phyloP scores from a whole-genome alignment of 2,113 vertebrate genomes.

The Gasterosteus aculeatus region DNA sequence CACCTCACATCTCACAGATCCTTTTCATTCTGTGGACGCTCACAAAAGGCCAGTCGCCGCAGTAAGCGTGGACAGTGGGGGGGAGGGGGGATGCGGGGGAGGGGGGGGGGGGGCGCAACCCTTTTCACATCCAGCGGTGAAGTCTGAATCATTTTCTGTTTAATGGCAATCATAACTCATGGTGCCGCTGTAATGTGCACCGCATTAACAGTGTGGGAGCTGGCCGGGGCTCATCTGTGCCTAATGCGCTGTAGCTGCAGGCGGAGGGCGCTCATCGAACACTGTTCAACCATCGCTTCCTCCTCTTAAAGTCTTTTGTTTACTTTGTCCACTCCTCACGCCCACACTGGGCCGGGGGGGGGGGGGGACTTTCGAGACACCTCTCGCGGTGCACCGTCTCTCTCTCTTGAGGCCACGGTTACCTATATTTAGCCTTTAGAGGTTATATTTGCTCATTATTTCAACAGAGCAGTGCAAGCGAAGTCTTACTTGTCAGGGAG shows the following conservation, averaged over 20 bases:
- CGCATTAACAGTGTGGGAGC: slow-evolving; percentile 77
- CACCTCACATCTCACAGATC: slow-evolving; percentile 18
- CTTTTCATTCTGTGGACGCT: no score
- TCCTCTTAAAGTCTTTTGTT: slow-evolving; percentile 72
- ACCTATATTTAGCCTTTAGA: slow-evolving; percentile 72
- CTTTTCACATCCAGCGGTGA: slow-evolving; percentile 77
- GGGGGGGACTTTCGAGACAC: slow-evolving; percentile 56
- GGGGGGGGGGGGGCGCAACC: slow-evolving; percentile 49
- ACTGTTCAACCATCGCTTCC: slow-evolving; percentile 73
- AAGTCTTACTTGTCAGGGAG: slow-evolving; percentile 71
- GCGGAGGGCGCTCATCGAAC: slow-evolving; percentile 77
- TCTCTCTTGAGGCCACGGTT: slow-evolving; percentile 51
- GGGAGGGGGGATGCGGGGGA: no score
- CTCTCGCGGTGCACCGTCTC: slow-evolving; percentile 22
- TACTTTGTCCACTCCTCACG: slow-evolving; percentile 60
- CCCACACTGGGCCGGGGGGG: slow-evolving; percentile 44
- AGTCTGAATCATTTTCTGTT: slow-evolving; percentile 79
- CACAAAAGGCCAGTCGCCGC: no score
- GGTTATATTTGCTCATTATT: slow-evolving; percentile 78
- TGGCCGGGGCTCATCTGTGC: slow-evolving; percentile 76
- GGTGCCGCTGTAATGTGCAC: slow-evolving; percentile 76
- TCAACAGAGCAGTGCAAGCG: slow-evolving; percentile 50
- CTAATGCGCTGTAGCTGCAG: slow-evolving; percentile 79
- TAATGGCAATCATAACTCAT: slow-evolving; percentile 83
- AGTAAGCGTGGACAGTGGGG: no score